Evolutionary conservation across 2,888 invertebrate species (phyloP).

Genomic region (Capitulum mitella): DNA sequence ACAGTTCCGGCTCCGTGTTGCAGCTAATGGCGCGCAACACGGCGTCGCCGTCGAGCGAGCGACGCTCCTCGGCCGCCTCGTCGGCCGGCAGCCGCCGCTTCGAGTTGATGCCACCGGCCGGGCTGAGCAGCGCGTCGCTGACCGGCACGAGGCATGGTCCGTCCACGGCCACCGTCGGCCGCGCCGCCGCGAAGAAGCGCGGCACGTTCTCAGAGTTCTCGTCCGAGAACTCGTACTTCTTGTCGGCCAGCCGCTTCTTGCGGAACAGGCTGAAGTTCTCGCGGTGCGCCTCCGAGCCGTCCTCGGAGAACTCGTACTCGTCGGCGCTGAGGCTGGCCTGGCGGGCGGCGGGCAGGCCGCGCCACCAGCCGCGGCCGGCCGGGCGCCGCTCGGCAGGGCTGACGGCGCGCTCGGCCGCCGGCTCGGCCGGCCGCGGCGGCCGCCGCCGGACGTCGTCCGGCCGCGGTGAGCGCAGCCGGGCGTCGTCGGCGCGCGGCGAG

Average conservation of each 20-base stretch:
- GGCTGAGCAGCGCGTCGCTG: constrained; percentile 17
- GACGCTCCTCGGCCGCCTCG: background rate
- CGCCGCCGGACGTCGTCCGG: background rate
- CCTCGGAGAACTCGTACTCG: constrained; percentile 78
- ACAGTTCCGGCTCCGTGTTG: constrained; percentile 22
- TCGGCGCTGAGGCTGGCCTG: constrained; percentile 51
- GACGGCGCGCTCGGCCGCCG: background rate
- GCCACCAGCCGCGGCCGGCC: constrained; percentile 23
- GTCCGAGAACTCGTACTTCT: constrained; percentile 73
- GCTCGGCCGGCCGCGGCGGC: constrained; percentile 19
- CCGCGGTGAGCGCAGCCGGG: constrained; percentile 27
- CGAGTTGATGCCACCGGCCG: constrained; percentile 16
- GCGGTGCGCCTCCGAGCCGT: constrained; percentile 62
- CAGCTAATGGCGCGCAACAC: constrained; percentile 20
- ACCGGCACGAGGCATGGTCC: background rate
- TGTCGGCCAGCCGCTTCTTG: constrained; percentile 75
- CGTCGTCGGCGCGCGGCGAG: constrained; percentile 21
- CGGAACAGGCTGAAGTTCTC: constrained; percentile 80
- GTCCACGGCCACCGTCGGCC: constrained; percentile 26
- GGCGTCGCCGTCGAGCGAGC: background rate
- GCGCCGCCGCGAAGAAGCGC: constrained; percentile 33
- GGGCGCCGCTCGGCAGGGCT: constrained; percentile 16
- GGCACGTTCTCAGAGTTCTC: constrained; percentile 36
- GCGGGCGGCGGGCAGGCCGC: constrained; percentile 12
- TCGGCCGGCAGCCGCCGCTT: background rate